Evolutionary conservation across 2,888 invertebrate genomes (phyloP).

Genomic region (Trachelus stipa): DNA sequence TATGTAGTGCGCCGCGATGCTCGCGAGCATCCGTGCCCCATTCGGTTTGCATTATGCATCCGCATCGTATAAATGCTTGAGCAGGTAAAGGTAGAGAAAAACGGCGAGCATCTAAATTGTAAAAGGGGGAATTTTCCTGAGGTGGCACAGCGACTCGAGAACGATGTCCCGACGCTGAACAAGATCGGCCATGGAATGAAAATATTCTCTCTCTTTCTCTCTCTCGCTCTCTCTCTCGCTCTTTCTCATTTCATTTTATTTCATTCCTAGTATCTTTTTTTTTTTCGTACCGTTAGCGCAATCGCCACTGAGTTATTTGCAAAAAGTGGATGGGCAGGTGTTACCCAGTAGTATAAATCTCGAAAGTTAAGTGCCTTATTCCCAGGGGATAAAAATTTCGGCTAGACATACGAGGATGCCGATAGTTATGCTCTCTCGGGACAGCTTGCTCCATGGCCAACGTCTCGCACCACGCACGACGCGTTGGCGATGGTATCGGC

Average conservation of each 20-base stretch:
- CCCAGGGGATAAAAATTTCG: slow-evolving; percentile 4
- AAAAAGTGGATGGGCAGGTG: slow-evolving; percentile 27
- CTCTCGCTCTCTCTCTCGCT: neutral
- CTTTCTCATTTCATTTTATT: neutral
- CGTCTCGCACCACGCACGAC: neutral
- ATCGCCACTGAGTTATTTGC: slow-evolving; percentile 15
- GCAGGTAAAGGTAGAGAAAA: slow-evolving; percentile 30
- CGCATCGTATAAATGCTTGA: slow-evolving; percentile 32
- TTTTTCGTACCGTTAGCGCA: neutral
- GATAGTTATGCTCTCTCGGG: neutral
- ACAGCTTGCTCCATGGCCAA: neutral
- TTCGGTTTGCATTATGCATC: slow-evolving; percentile 47
- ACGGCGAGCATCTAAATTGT: slow-evolving; percentile 37
- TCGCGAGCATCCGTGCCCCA: slow-evolving; percentile 1
- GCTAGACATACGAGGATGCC: neutral
- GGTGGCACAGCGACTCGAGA: too few relatives aligned
- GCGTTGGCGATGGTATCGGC: neutral
- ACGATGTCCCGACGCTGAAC: too few relatives aligned
- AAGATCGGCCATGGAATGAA: too few relatives aligned
- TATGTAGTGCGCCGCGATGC: slow-evolving; percentile 38
- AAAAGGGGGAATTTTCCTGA: slow-evolving; percentile 24
- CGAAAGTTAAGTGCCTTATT: slow-evolving; percentile 1
- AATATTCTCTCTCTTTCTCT: neutral
- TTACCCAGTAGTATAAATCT: slow-evolving; percentile 19
- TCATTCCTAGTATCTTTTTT: neutral